These are phyloP conservation scores for Amphipyra berbera DNA, from an alignment of 2,888 invertebrate species.

Conservation along the genomic window DNA sequence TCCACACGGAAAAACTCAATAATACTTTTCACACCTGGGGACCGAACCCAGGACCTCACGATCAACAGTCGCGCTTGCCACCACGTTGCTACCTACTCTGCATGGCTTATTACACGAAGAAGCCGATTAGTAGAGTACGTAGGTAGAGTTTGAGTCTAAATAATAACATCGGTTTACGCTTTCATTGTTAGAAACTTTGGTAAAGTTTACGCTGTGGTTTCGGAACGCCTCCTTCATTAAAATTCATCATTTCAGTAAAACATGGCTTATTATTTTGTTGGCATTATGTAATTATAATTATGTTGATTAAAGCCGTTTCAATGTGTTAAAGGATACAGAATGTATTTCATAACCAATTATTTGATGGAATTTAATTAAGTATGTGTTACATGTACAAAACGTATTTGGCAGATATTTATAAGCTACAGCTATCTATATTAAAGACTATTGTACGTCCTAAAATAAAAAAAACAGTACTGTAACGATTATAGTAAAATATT, in stretches of 20 bases:
- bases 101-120: background rate
- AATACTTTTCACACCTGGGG: too few species aligned
- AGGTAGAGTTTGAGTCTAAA: conserved; percentile 33
- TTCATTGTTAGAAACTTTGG: conserved; percentile 44
- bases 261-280: conserved; percentile 37
- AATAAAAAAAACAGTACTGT: too few species aligned
- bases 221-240: conserved; percentile 37
- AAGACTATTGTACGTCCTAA: too few species aligned
- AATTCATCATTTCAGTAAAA: conserved; percentile 40
- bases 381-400: too few species aligned
- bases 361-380: too few species aligned
- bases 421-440: too few species aligned
- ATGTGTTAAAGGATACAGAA: conserved; percentile 1
- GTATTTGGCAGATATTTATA: too few species aligned
- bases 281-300: conserved; percentile 34
- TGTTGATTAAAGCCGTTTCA: conserved; percentile 19
- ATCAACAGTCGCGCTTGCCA: too few species aligned
- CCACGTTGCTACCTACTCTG: too few species aligned
- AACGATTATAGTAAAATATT: too few species aligned
- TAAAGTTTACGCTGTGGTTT: conserved; percentile 38
- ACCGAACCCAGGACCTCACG: too few species aligned
- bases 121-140: conserved; percentile 21
- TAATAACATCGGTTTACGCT: conserved; percentile 47
- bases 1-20: too few species aligned
- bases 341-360: background rate